These are phyloP conservation scores for Perithous albicinctus DNA, from an alignment of 2,888 invertebrate species.

Conservation along the genomic window DNA sequence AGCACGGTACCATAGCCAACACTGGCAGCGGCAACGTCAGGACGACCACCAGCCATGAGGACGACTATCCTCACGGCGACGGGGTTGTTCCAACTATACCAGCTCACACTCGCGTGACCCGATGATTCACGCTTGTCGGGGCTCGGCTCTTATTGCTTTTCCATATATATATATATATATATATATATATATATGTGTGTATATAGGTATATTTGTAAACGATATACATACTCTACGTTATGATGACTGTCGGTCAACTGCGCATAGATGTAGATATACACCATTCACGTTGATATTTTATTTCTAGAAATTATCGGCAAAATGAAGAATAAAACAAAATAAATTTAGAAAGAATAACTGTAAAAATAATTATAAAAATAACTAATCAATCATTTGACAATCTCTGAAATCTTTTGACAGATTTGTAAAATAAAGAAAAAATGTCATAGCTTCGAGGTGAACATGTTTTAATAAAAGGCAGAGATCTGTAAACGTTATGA, in stretches of 20 bases:
- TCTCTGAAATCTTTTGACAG: too few relatives aligned
- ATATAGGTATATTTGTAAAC: too few relatives aligned
- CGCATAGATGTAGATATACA: too few relatives aligned
- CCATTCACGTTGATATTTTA: too few relatives aligned
- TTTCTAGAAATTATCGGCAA: too few relatives aligned
- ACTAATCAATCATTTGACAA: too few relatives aligned
- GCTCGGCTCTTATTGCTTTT: constrained; percentile 50
- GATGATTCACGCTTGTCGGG: constrained; percentile 79
- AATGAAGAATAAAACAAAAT: too few relatives aligned
- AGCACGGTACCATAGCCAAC: constrained; percentile 62
- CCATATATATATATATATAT: not conserved
- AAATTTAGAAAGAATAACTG: too few relatives aligned
- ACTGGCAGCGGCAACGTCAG: constrained; percentile 54
- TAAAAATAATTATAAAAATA: too few relatives aligned
- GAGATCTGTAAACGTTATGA: constrained; percentile 16
- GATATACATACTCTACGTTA: too few relatives aligned
- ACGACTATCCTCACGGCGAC: constrained; percentile 76
- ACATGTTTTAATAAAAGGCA: constrained; percentile 13
- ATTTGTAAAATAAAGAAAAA: too few relatives aligned
- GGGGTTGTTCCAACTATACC: constrained; percentile 67
- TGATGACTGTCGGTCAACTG: not conserved
- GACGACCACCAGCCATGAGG: constrained; percentile 60
- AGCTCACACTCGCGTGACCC: constrained; percentile 80
- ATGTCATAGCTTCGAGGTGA: not conserved
- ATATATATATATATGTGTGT: not conserved